Conservation (phyloP, 2,888 invertebrate genomes). For the Cloeon dipterum region DNA sequence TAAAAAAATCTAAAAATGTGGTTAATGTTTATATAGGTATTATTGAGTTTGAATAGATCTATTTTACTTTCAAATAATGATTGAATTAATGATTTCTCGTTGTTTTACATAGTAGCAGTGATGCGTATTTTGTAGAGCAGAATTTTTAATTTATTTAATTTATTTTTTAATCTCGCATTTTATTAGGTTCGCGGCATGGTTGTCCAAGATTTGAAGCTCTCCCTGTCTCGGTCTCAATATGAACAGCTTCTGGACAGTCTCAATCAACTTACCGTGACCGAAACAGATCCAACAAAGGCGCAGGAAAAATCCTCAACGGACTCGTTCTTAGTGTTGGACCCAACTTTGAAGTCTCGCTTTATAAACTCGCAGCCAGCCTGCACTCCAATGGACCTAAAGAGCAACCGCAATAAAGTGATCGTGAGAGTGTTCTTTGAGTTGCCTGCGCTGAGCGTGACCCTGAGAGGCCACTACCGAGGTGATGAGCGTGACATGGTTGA, state of each 20-base stretch:
- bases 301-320: conserved; percentile 13
- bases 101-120: no score
- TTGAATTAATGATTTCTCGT: no score
- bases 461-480: conserved; percentile 41
- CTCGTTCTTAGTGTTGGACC: conserved; percentile 33
- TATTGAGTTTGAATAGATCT: no score
- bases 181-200: conserved; percentile 50
- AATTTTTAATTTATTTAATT: no score
- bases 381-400: conserved; percentile 12
- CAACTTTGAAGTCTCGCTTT: conserved; percentile 14
- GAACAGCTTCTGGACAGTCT: conserved; percentile 65
- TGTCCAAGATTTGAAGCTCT: conserved; percentile 63
- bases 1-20: no score
- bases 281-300: conserved; percentile 3
- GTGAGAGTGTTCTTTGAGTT: conserved; percentile 39
- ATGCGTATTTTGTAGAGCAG: no score
- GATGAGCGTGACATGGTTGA: conserved; percentile 63
- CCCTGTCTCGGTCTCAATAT: conserved; percentile 66
- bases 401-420: conserved; percentile 12
- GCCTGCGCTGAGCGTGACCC: conserved; percentile 47
- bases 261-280: conserved; percentile 11
- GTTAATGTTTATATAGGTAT: no score
- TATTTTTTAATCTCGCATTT: no score
- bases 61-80: no score
- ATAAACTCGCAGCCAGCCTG: conserved; percentile 21